Evolutionary conservation across 1,140 invertebrate genomes (phyloP), one percentile per base, ranked within the genome.

Genomic region (Platyscapa corneri): DNA sequence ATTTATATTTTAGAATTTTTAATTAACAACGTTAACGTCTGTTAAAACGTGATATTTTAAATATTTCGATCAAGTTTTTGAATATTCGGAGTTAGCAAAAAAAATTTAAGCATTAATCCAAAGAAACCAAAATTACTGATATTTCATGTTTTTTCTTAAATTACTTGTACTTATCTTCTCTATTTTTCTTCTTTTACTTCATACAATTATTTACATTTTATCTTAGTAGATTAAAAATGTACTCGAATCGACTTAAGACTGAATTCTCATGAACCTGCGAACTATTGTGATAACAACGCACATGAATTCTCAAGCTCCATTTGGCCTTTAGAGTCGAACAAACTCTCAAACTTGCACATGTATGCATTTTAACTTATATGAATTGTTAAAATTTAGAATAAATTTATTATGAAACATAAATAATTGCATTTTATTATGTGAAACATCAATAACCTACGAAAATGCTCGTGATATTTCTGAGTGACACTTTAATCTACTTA

Each of bases 271-370:
- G 14, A 70, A 37, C 34, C 32, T 70, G 6, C 34, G 32, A 70
- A 37, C 67, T 39, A 70, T 37, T 34, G 16, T 20, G 67, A 37
- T 70, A 70, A 70, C 32, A 70, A 70, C 16, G 32, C 67, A 32
- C 67, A 37, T 70, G 67, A 70, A 70, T 70, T 70, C 16, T 70
- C 34, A 34, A 12, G 32, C 67, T 70, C 67, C 32, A 70, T 70
- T 70, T 37, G 67, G 14, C 37, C 67, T 70, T 70, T 37, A 20
- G 18, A 70, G 32, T 70, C 34, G 30, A 67, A 37, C 34, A 70
- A 70, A 70, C 67, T 70, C 34, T 0, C 8, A 70, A 39, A 70
- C 7, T 37, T 70, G 20, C 37, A 70, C 2, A 70, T 37, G 16
- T 37, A 23, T 18, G 67, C 16, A 70, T 70, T 32, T 70, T n/a